A percentile compares a stretch with the other conserved stretches of the same genome.
phyloP scores from a whole-genome alignment of 1,140 invertebrate genomes.

The Kradibia gibbosae region DNA sequence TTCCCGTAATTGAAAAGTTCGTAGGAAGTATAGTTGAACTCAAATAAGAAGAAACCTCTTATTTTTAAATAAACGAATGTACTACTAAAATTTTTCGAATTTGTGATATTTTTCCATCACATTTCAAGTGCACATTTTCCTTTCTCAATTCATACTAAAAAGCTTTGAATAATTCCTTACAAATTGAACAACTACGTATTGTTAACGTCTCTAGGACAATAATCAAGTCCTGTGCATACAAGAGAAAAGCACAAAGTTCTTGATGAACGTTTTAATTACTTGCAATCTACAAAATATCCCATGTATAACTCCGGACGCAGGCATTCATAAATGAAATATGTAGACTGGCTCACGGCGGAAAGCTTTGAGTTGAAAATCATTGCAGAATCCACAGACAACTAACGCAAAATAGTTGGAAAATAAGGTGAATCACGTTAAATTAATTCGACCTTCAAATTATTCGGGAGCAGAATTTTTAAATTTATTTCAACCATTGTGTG shows the following conservation, averaged over 20 bases:
- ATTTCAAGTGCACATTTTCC: background rate
- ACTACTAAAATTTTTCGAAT: background rate
- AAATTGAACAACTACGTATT: background rate
- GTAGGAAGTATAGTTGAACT: background rate
- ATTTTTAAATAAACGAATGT: background rate
- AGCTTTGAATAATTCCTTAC: background rate
- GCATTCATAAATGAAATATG: slow-evolving; percentile 36
- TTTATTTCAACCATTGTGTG: background rate
- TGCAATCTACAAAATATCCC: slow-evolving; percentile 15
- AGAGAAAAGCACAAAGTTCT: background rate
- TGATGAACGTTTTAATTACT: slow-evolving; percentile 38
- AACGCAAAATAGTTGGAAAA: background rate
- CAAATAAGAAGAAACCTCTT: background rate
- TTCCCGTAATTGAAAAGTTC: background rate
- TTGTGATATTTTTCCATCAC: too few relatives aligned
- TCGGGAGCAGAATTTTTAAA: background rate
- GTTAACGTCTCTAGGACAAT: slow-evolving; percentile 6
- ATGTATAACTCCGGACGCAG: background rate
- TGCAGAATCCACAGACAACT: background rate
- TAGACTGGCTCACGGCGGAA: background rate
- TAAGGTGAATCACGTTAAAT: slow-evolving; percentile 22
- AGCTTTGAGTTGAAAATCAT: slow-evolving; percentile 42
- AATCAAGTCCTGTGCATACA: background rate
- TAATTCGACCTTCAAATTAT: slow-evolving; percentile 27
- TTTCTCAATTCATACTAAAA: background rate